A percentile compares a stretch with the other conserved stretches of the same genome.
phyloP scores from a whole-genome alignment of 2,888 invertebrate species.

The Schrankia costaestrigalis region DNA sequence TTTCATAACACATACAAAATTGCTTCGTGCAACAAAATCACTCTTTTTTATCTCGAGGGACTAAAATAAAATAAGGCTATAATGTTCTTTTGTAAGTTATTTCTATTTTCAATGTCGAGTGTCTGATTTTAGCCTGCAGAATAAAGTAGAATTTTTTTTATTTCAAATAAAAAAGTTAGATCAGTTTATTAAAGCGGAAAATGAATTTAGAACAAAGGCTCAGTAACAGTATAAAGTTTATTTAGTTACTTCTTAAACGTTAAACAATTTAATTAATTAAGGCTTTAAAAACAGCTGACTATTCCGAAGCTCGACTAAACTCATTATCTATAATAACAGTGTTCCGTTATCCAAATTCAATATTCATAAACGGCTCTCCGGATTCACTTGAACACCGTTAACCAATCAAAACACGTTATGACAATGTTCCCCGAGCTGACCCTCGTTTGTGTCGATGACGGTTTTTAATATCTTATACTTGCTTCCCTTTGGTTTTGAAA shows the following conservation, averaged over 20 bases:
- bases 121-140: conserved; percentile 6
- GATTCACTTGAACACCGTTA: conserved; percentile 33
- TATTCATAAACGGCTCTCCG: conserved; percentile 33
- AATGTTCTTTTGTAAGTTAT: conserved; percentile 9
- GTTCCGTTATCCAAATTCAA: conserved; percentile 17
- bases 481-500: no score
- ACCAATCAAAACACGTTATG: conserved; percentile 38
- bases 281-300: conserved; percentile 12
- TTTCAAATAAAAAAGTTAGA: conserved; percentile 14
- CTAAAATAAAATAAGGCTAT: conserved; percentile 17
- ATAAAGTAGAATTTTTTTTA: conserved; percentile 4
- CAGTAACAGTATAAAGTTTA: conserved; percentile 14
- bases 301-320: conserved; percentile 25
- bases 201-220: conserved; percentile 17
- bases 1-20: no score
- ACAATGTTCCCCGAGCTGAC: conserved; percentile 24
- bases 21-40: no score
- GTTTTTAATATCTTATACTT: conserved; percentile 15
- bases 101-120: conserved; percentile 8
- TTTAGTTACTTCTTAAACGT: conserved; percentile 19
- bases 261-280: conserved; percentile 21
- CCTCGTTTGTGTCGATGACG: conserved; percentile 15
- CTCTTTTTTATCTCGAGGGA: conserved; percentile 12
- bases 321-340: conserved; percentile 32
- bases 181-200: conserved; percentile 15